Conservation (phyloP, 2,888 invertebrate species). For the Drosophila subquinaria region DNA sequence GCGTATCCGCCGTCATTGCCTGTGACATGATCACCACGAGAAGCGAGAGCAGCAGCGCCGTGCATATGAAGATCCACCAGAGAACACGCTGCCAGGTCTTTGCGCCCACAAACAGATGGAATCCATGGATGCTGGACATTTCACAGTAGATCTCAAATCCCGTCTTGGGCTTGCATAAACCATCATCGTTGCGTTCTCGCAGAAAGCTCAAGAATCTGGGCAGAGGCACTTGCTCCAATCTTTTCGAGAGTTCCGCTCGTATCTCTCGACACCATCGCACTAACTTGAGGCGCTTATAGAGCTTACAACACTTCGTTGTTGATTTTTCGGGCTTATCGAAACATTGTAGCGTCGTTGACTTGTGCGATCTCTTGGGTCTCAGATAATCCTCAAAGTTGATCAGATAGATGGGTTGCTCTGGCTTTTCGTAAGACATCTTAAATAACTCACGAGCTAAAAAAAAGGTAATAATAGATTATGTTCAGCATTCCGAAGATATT, state of each 20-base stretch:
- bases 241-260: conserved; percentile 6
- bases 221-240: conserved; percentile 40
- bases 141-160: conserved; percentile 83
- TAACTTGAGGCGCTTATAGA: conserved; percentile 45
- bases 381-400: conserved; percentile 65
- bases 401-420: conserved; percentile 41
- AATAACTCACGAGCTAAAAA: neutral
- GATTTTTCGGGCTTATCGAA: conserved; percentile 36
- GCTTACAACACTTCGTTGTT: neutral
- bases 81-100: conserved; percentile 76
- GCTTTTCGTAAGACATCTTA: neutral
- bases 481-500: too few relatives aligned
- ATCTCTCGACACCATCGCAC: conserved; percentile 39
- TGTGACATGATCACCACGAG: conserved; percentile 87
- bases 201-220: conserved; percentile 66
- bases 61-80: conserved; percentile 87
- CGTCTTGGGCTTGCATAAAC: conserved; percentile 73
- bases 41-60: conserved; percentile 86
- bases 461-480: too few relatives aligned
- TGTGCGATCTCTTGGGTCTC: conserved; percentile 33
- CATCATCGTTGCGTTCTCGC: conserved; percentile 76
- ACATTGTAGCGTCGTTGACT: conserved; percentile 50
- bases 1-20: conserved; percentile 87
- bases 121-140: conserved; percentile 83
- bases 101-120: conserved; percentile 76